Evolutionary conservation across 2,888 invertebrate species (phyloP).

Genomic region (Gortyna flavago): DNA sequence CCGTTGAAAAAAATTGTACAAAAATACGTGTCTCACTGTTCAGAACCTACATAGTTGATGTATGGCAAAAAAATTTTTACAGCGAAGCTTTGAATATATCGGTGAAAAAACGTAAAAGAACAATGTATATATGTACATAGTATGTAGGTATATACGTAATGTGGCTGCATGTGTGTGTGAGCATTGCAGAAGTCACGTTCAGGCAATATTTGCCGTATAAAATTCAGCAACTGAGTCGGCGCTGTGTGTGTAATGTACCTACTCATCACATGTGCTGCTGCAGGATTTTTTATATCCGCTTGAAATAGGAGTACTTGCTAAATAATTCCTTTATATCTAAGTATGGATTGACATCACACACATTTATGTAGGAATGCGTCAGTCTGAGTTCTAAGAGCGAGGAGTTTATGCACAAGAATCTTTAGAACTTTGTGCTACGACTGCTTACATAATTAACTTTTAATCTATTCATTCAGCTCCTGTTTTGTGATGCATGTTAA

Average conservation of each 20-base stretch:
- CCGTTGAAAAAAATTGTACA: conserved; percentile 48
- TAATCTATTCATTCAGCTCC: conserved; percentile 5
- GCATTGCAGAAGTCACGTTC: conserved; percentile 83
- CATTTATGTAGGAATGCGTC: neutral
- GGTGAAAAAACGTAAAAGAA: conserved; percentile 46
- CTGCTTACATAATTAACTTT: conserved; percentile 20
- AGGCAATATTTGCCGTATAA: conserved; percentile 86
- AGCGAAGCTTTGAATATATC: conserved; percentile 31
- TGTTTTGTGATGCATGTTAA: neutral
- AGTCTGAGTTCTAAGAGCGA: neutral
- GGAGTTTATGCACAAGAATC: conserved; percentile 13
- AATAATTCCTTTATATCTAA: conserved; percentile 48
- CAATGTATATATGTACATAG: conserved; percentile 34
- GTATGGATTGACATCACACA: conserved; percentile 5
- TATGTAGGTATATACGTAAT: conserved; percentile 39
- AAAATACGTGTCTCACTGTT: conserved; percentile 41
- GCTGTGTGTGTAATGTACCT: conserved; percentile 71
- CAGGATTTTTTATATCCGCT: conserved; percentile 60
- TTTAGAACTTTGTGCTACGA: conserved; percentile 22
- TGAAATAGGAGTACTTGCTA: conserved; percentile 48
- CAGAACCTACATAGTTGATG: conserved; percentile 35
- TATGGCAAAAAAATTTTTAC: conserved; percentile 44
- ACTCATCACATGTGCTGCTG: conserved; percentile 68
- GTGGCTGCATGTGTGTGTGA: conserved; percentile 62
- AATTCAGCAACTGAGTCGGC: conserved; percentile 82